Evolutionary conservation across 2,888 invertebrate genomes (phyloP).

Genomic region (Agrochola macilenta): DNA sequence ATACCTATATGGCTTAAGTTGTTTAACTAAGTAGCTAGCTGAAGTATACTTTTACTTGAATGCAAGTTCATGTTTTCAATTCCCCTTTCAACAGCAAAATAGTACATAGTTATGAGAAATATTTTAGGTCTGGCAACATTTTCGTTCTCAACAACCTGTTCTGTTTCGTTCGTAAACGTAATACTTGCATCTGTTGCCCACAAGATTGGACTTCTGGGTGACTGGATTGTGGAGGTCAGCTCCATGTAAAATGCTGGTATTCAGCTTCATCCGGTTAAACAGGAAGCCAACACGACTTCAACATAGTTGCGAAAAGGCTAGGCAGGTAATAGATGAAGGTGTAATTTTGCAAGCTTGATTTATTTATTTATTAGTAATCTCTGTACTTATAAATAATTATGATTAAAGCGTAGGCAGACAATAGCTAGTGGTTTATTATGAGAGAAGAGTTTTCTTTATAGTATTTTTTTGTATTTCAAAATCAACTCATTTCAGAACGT

Average conservation of each 20-base stretch:
- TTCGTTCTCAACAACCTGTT: not conserved
- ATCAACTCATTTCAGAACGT: slow-evolving; percentile 1
- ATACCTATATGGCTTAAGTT: no score
- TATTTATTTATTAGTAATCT: no score
- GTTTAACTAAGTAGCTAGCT: not conserved
- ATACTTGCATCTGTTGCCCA: no score
- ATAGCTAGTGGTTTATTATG: not conserved
- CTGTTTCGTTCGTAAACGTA: not conserved
- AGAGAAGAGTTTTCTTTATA: not conserved
- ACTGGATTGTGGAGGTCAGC: no score
- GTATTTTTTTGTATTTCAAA: not conserved
- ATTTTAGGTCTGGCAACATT: not conserved
- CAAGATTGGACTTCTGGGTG: no score
- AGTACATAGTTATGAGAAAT: not conserved
- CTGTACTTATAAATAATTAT: no score
- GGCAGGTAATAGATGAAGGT: not conserved
- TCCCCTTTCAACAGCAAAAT: not conserved
- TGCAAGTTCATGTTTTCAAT: not conserved
- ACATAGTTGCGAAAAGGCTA: no score
- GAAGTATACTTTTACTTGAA: not conserved
- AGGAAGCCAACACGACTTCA: no score
- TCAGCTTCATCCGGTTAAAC: no score
- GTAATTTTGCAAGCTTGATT: not conserved
- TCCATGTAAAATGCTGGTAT: not conserved
- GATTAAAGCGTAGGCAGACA: not conserved